Base-by-base conservation (phyloP, 2,113 vertebrate species). In the Laterallus jamaicensis region DNA sequence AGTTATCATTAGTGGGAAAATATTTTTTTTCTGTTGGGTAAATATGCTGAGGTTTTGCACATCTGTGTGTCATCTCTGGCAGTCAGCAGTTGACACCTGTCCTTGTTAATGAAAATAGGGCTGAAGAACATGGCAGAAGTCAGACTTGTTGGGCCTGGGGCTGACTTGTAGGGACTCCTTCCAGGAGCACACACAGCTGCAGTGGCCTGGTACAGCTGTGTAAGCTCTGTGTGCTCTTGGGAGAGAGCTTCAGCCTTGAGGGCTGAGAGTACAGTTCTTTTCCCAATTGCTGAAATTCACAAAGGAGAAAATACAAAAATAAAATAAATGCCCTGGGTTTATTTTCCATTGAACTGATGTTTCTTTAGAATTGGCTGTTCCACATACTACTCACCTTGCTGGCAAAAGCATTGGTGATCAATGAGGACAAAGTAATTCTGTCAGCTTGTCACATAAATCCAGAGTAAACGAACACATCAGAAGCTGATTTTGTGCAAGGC, bases 381-480 rank as follows among this genome's bases (percentile, higher is more conserved):
- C 81, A 68, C 78, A 84, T 28, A 59, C 50, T 66, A 76, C 86
- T 96, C 90, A 95, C 92, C 95, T 96, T 94, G 82, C 89, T 88
- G 66, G 68, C 28, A 91, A 76, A 95, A 71, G 82, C 80, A 37
- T 60, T 1, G 8, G 82, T 88, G 91, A 95, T 96, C 95, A 92
- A 60, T 91, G 91, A 88, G 79, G 91, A 92, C 88, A 81, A 90
- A 95, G 76, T 74, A 83, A 91, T 92, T 94, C 87, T 94, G 95
- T 79, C 94, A 89, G 95, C 56, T 92, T 93, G 78, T 62, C 74
- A 60, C 12, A 22, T 80, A 79, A 20, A 92, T 79, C 80, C 70
- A 66, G 80, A 95, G 94, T 70, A 95, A 96, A 84, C 3, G 91
- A 95, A 89, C 55, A 92, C 94, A 95, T 96, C 95, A 96, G 95